A percentile compares a stretch with the other conserved stretches of the same genome.
These are phyloP conservation scores for Cyphomyrus discorhynchus DNA, from an alignment of 2,113 vertebrate genomes.

Conservation along the genomic window DNA sequence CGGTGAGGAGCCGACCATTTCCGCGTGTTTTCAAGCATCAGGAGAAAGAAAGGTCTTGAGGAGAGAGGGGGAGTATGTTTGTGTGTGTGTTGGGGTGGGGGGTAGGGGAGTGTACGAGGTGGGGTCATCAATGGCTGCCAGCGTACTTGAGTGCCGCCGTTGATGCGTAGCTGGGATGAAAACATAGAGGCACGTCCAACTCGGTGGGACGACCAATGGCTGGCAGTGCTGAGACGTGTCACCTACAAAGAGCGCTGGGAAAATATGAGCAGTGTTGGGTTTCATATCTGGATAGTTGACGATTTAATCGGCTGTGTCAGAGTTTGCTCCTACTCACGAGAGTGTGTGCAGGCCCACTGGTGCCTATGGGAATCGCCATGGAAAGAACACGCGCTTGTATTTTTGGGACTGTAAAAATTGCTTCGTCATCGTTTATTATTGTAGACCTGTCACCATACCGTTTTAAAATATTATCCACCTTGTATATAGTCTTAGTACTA, in stretches of 20 bases:
- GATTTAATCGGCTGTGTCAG: constrained; percentile 74
- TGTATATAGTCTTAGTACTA: not conserved
- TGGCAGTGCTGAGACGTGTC: constrained; percentile 8
- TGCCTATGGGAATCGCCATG: constrained; percentile 35
- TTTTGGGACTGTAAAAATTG: not conserved
- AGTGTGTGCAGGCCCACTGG: constrained; percentile 39
- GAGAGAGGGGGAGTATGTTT: constrained; percentile 16
- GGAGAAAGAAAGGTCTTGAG: constrained; percentile 6
- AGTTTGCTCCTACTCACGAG: constrained; percentile 47
- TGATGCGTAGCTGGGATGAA: not conserved
- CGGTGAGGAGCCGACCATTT: too few relatives aligned
- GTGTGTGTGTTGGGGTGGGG: not conserved
- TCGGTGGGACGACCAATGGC: not conserved
- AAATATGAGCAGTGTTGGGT: constrained; percentile 50
- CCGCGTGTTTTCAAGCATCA: constrained; percentile 15
- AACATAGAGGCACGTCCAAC: not conserved
- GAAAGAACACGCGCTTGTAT: constrained; percentile 11
- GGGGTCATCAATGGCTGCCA: constrained; percentile 1
- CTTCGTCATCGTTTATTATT: not conserved
- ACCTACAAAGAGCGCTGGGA: constrained; percentile 20
- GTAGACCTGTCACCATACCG: not conserved
- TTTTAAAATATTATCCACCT: not conserved
- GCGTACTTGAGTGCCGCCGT: not conserved
- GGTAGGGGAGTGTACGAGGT: not conserved
- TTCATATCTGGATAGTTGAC: constrained; percentile 79